Evolutionary conservation across 2,113 vertebrate genomes (phyloP), one percentile per base, ranked within the genome.

Genomic region (Bothrops jararaca): DNA sequence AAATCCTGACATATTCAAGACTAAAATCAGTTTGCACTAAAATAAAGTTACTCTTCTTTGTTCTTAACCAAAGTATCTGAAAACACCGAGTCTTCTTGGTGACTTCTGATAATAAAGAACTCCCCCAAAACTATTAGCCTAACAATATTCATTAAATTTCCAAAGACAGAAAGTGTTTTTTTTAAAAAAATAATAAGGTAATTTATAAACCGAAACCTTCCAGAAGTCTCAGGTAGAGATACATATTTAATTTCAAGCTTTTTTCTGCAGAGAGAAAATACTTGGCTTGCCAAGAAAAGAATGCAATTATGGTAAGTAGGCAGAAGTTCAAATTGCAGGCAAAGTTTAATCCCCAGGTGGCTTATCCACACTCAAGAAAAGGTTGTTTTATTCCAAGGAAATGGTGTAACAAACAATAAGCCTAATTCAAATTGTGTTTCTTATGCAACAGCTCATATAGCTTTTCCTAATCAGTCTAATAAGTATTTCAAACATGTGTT

Each of bases 161-260:
- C 57, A 29, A 12, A 89, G 74, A 86, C 69, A 86, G 34, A 29
- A 20, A 10, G 53, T 39, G 29, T 9, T 52, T 57, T 56, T 48
- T 42, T 60, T 39, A 29, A 12, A 48, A n/a, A 52, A 52, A 57
- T 57, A 57, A 57, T 57, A 57, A 89, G 89, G 88, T 57, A 86
- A 93, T 93, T 93, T 90, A 87, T 74, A 92, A 48, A 90, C 24
- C 48, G 58, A 42, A 23, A n/a, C n/a, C 89, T 86, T 80, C 85
- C 13, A 80, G 57, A 23, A 90, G n/a, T 50, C 29, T 86, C 89
- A 74, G 15, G 39, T 20, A 69, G 57, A 93, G 57, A 93, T 92
- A 87, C 45, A 90, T 86, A 80, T 90, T 92, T 92, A 90, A 94
- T 23, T 87, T 58, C 89, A 92, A 85, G 34, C 48, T 80, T 92